Evolutionary conservation across 2,888 invertebrate species (phyloP), one percentile per base, ranked within the genome.

Genomic region (Heliothis peltigera): DNA sequence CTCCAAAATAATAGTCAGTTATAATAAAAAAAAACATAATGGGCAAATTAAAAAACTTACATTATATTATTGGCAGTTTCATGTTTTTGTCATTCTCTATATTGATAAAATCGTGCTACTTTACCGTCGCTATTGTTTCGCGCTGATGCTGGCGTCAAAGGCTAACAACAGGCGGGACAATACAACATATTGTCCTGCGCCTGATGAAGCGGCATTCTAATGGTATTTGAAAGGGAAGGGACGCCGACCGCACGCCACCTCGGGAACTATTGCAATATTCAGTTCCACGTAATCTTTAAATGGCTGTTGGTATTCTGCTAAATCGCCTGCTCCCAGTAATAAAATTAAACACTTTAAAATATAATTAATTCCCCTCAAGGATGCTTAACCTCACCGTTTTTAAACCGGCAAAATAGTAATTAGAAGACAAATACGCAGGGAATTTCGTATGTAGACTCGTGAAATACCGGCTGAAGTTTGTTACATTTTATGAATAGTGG

Each of bases 401-500:
- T 43, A 67, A 64, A 25, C 0, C 35, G 17, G 32, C 74, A 53
- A 69, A 64, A 78, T 76, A 75, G 62, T 70, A 79, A 79, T 77
- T 72, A 72, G 62, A 64, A 79, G 68, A 65, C 65, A 77, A 66
- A 77, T 59, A 66, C n/a, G 54, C 28, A 18, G 48, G 48, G 32
- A 53, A 67, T 65, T 77, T 69, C 42, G 39, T 43, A 62, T 43
- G 60, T 59, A 52, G 53, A 42, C 47, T 67, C 58, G 51, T 62
- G 64, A 67, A 73, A 75, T 70, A 65, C 56, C 18, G 22, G 55
- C 58, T 59, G 60, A 58, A 65, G 66, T 69, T 39, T 61, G 49
- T 61, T 35, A 69, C 62, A 64, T 78, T 74, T 66, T 68, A 72
- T 80, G 79, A 80, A 80, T 73, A 75, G 75, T 73, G 35, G 62